Conservation (phyloP, 35 echinoderm and acorn worm genomes). For the Diadema setosum region DNA sequence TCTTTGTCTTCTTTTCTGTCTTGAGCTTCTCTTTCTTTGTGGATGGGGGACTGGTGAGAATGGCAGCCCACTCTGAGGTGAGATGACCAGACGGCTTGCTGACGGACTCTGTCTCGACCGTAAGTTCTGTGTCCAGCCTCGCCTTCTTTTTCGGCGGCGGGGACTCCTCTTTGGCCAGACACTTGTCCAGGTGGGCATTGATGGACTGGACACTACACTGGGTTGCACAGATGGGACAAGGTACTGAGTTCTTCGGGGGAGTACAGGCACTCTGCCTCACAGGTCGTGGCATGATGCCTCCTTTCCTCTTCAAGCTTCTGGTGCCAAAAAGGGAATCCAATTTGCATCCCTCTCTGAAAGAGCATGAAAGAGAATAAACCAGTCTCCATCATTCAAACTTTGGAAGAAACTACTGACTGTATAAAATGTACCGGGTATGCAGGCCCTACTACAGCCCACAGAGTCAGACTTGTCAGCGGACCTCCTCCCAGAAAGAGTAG, state of each 20-base stretch:
- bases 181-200: constrained; percentile 1
- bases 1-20: not conserved
- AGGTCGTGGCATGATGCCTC: not conserved
- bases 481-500: too few relatives aligned
- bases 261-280: not conserved
- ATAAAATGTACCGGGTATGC: too few relatives aligned
- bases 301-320: too few relatives aligned
- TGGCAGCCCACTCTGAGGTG: not conserved
- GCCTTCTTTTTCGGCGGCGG: not conserved
- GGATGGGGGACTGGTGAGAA: not conserved
- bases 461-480: too few relatives aligned
- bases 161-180: not conserved
- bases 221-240: not conserved
- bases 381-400: too few relatives aligned
- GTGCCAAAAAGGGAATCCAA: too few relatives aligned
- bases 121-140: not conserved
- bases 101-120: not conserved
- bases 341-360: too few relatives aligned
- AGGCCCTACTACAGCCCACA: too few relatives aligned
- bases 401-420: too few relatives aligned
- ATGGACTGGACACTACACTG: not conserved
- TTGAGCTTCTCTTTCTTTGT: not conserved
- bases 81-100: not conserved
- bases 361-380: too few relatives aligned
- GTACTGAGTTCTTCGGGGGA: not conserved